A percentile compares a stretch with the other conserved stretches of the same genome.
These are phyloP conservation scores for Diabrotica virgifera DNA, from an alignment of 1,140 invertebrate genomes.

Conservation along the genomic window DNA sequence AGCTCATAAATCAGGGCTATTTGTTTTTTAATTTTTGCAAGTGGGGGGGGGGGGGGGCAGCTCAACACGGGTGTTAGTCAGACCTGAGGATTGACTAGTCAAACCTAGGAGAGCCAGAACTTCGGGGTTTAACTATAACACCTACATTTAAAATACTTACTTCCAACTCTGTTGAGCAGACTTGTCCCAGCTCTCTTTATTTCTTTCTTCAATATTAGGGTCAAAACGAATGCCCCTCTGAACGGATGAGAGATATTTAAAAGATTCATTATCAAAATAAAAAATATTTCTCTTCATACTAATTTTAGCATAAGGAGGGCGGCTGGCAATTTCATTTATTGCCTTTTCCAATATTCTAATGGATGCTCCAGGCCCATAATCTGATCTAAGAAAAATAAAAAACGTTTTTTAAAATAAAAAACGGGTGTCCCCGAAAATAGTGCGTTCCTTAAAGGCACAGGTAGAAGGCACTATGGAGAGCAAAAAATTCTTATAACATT, in stretches of 20 bases:
- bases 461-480: too few species aligned
- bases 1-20: too few species aligned
- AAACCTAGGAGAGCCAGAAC: too few species aligned
- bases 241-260: constrained; percentile 35
- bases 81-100: too few species aligned
- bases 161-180: constrained; percentile 36
- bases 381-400: constrained; percentile 38
- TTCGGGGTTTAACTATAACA: too few species aligned
- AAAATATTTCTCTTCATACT: constrained; percentile 35
- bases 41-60: too few species aligned
- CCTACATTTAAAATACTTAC: constrained; percentile 24
- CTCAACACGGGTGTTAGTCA: too few species aligned
- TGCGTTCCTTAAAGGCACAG: too few species aligned
- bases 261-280: constrained; percentile 43
- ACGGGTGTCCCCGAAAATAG: too few species aligned
- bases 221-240: constrained; percentile 30
- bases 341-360: constrained; percentile 22
- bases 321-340: constrained; percentile 27
- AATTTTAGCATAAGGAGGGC: constrained; percentile 28
- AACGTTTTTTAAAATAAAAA: too few species aligned
- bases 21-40: too few species aligned
- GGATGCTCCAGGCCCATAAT: constrained; percentile 39
- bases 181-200: constrained; percentile 36
- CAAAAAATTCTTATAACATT: too few species aligned
- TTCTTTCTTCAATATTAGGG: constrained; percentile 21